Percentiles rank a stretch among this genome's conserved stretches.
Conservation (phyloP, 1,140 invertebrate species). For the Dryas iulia region DNA sequence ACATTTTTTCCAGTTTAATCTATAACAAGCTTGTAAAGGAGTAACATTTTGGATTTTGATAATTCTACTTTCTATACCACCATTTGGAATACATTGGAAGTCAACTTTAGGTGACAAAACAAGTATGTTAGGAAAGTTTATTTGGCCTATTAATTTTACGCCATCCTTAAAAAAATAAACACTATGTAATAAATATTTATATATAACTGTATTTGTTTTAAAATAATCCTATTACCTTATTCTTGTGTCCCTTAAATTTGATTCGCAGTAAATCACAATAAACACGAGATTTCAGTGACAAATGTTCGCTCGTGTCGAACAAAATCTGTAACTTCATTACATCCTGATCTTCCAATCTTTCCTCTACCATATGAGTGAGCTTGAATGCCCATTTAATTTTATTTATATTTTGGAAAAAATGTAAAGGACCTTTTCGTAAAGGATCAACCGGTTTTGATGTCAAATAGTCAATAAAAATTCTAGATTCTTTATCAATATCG, state of each 20-base stretch:
- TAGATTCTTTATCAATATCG: conserved; percentile 46
- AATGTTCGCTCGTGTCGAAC: conserved; percentile 69
- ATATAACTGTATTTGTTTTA: no score
- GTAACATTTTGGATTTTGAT: conserved; percentile 69
- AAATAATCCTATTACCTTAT: conserved; percentile 46
- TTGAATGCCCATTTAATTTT: conserved; percentile 69
- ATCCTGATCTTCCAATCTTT: conserved; percentile 66
- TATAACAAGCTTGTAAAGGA: conserved; percentile 62
- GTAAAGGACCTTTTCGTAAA: conserved; percentile 47
- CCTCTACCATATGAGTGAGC: conserved; percentile 54
- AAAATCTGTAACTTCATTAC: conserved; percentile 69
- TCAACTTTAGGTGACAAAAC: conserved; percentile 60
- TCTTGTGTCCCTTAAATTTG: conserved; percentile 71
- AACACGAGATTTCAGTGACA: conserved; percentile 56
- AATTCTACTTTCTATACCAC: conserved; percentile 58
- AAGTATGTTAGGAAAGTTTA: conserved; percentile 67
- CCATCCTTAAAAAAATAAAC: conserved; percentile 54
- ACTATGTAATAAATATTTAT: no score
- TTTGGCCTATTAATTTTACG: conserved; percentile 62
- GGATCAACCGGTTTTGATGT: conserved; percentile 58
- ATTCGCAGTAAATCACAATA: conserved; percentile 64
- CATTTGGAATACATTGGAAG: conserved; percentile 64
- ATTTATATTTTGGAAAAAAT: conserved; percentile 70
- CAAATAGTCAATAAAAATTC: conserved; percentile 60
- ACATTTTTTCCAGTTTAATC: conserved; percentile 66